Evolutionary conservation across 2,113 vertebrate species (phyloP).

Genomic region (Dipodomys ordii): DNA sequence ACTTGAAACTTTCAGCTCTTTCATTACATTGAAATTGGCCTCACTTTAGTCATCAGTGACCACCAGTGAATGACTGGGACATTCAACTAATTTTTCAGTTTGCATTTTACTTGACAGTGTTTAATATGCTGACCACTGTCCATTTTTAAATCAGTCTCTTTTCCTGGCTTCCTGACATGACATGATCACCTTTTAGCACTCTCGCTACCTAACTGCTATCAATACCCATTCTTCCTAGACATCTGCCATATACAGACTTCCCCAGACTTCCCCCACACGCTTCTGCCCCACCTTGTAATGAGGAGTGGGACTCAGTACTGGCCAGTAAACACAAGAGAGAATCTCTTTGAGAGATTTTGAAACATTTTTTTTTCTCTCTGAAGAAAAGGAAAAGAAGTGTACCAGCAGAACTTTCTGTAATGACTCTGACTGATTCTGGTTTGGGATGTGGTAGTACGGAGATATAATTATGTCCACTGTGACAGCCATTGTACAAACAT

Average conservation of each 20-base stretch:
- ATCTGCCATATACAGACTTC: background rate
- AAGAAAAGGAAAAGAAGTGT: slow-evolving; percentile 11
- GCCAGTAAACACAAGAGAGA: background rate
- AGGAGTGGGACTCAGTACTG: background rate
- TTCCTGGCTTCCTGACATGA: background rate
- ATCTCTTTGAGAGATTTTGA: background rate
- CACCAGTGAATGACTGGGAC: background rate
- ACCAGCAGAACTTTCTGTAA: background rate
- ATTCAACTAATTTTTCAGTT: background rate
- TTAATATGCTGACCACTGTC: background rate
- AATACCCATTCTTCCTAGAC: background rate
- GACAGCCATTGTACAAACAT: background rate
- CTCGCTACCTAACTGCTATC: background rate
- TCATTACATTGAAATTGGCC: background rate
- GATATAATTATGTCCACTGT: background rate
- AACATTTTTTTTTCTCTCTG: background rate
- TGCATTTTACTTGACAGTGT: background rate
- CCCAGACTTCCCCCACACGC: background rate
- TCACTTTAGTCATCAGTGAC: background rate
- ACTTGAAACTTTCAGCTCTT: background rate
- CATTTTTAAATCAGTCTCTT: background rate
- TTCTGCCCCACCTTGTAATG: background rate
- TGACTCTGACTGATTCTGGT: background rate
- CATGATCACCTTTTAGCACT: background rate
- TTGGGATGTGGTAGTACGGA: background rate